These are phyloP conservation scores for Diachasmimorpha longicaudata DNA, from an alignment of 1,140 invertebrate species.

Conservation along the genomic window DNA sequence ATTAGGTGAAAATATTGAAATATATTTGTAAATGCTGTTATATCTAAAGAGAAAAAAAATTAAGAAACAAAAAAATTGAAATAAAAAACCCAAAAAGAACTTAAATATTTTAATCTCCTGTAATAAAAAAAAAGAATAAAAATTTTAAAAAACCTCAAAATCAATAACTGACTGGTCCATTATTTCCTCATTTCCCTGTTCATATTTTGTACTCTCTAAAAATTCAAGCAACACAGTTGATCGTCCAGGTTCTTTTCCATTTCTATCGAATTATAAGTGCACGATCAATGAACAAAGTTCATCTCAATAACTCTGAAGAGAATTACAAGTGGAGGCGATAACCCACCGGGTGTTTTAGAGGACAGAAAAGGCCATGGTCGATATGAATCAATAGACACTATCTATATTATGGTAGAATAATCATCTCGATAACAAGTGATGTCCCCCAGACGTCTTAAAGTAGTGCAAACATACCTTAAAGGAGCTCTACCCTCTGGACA, in stretches of 20 bases:
- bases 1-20: constrained; percentile 52
- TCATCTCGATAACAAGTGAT: too few species aligned
- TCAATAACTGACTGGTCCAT: constrained; percentile 31
- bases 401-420: too few species aligned
- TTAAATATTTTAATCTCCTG: constrained; percentile 62
- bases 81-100: constrained; percentile 36
- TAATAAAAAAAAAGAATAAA: constrained; percentile 59
- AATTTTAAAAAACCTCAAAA: constrained; percentile 47
- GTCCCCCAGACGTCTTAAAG: too few species aligned
- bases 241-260: too few species aligned
- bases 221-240: too few species aligned
- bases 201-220: neutral
- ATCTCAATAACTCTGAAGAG: too few species aligned
- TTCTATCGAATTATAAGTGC: too few species aligned
- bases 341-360: neutral
- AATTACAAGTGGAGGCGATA: neutral
- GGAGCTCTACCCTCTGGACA: too few species aligned
- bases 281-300: too few species aligned
- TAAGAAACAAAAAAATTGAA: constrained; percentile 27
- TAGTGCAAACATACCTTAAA: too few species aligned
- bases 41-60: constrained; percentile 34
- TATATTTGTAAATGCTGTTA: constrained; percentile 64
- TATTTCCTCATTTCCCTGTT: neutral
- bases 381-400: too few species aligned
- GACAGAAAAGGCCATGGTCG: too few species aligned